phyloP scores from a whole-genome alignment of 2,888 invertebrate genomes.

The Atherix ibis region DNA sequence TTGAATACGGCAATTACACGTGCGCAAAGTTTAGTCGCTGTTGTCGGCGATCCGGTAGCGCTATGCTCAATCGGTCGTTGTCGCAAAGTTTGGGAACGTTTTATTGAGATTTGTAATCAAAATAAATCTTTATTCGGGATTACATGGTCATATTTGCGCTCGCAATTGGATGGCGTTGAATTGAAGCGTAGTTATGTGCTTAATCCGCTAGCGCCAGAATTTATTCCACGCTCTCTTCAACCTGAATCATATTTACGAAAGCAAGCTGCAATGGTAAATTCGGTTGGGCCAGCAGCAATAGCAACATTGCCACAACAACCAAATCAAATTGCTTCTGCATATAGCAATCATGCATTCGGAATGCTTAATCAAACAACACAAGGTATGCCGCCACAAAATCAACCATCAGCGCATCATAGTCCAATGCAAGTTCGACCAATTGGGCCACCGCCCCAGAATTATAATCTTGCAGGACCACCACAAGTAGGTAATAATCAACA shows the following conservation, averaged over 20 bases:
- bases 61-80: constrained; percentile 66
- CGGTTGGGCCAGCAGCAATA: constrained; percentile 7
- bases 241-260: constrained; percentile 35
- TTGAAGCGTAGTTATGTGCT: constrained; percentile 57
- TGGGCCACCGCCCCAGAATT: constrained; percentile 12
- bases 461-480: constrained; percentile 20
- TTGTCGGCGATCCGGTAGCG: constrained; percentile 72
- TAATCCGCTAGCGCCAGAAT: constrained; percentile 71
- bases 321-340: constrained; percentile 16
- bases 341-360: constrained; percentile 12
- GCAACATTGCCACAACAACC: constrained; percentile 16
- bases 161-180: constrained; percentile 56
- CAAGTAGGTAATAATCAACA: constrained; percentile 5
- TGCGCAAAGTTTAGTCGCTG: constrained; percentile 67
- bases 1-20: constrained; percentile 70
- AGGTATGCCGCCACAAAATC: constrained; percentile 16
- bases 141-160: constrained; percentile 49
- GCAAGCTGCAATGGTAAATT: constrained; percentile 20
- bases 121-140: constrained; percentile 56
- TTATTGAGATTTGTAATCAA: constrained; percentile 53
- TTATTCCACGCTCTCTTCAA: constrained; percentile 47
- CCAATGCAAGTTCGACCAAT: constrained; percentile 17
- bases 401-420: constrained; percentile 15
- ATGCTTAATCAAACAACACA: constrained; percentile 22
- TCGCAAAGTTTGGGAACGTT: constrained; percentile 66